phyloP scores from a whole-genome alignment of 2,797 vertebrate genomes.

The Botia almorhae region DNA sequence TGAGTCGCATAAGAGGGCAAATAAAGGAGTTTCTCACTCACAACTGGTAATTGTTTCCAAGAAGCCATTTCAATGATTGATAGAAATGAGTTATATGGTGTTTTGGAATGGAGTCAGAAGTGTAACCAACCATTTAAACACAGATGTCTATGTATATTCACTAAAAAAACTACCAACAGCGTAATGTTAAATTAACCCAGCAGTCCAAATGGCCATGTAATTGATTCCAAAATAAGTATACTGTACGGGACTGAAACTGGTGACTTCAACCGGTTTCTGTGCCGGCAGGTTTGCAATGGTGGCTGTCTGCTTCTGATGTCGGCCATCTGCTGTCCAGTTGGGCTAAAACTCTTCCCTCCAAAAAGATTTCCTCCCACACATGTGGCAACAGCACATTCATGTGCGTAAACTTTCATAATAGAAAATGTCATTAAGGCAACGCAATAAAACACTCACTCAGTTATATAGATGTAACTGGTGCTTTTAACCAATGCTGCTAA shows the following conservation, averaged over 20 bases:
- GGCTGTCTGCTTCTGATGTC: constrained; percentile 10
- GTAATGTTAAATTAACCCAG: background rate
- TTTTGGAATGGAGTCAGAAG: constrained; percentile 5
- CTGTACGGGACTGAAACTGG: background rate
- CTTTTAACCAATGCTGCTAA: background rate
- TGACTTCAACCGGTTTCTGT: background rate
- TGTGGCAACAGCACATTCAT: constrained; percentile 2
- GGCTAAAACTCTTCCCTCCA: background rate
- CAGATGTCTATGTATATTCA: background rate
- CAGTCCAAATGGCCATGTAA: background rate
- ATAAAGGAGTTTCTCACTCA: constrained; percentile 19
- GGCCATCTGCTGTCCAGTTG: constrained; percentile 35
- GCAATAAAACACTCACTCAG: background rate
- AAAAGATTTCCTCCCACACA: constrained; percentile 3
- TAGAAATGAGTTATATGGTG: too few relatives aligned
- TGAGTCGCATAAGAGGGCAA: background rate
- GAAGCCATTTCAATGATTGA: background rate
- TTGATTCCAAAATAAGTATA: background rate
- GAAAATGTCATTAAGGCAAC: background rate
- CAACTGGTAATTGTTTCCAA: background rate
- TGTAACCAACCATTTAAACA: background rate
- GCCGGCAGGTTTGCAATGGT: constrained; percentile 1
- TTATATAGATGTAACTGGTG: background rate
- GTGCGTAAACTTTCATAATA: background rate
- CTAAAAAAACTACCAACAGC: background rate